Percentiles rank a stretch among this genome's conserved stretches.
Evolutionary conservation across 1,140 invertebrate genomes (phyloP).

Genomic region (Drosophila aff.): DNA sequence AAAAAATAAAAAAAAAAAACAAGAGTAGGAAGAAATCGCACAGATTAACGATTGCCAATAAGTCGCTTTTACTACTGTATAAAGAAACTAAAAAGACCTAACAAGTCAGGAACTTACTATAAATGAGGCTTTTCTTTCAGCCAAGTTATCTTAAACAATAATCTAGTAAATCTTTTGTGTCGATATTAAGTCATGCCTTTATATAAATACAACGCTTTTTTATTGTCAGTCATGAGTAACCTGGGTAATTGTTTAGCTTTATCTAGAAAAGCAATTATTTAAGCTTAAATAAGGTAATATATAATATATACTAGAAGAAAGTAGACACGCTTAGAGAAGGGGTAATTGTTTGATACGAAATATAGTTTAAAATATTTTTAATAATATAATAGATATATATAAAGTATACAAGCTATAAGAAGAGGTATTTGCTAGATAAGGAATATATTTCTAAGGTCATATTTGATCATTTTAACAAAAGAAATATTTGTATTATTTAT

Average conservation of each 20-base stretch:
- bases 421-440: no score
- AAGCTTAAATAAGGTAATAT: slow-evolving; percentile 3
- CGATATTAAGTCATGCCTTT: slow-evolving; percentile 14
- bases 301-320: not conserved
- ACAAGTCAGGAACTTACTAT: not conserved
- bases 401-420: no score
- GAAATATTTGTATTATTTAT: no score
- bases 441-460: no score
- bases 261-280: not conserved
- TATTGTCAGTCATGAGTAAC: slow-evolving; percentile 15
- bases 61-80: not conserved
- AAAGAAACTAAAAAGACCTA: not conserved
- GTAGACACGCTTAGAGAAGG: not conserved
- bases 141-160: not conserved
- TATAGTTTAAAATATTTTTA: not conserved
- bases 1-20: not conserved
- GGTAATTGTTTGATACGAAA: not conserved
- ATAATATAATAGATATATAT: not conserved
- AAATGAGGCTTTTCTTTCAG: not conserved
- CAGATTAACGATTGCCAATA: slow-evolving; percentile 8
- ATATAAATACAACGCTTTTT: slow-evolving; percentile 5
- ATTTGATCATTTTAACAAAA: no score
- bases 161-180: slow-evolving; percentile 19
- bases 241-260: slow-evolving; percentile 6
- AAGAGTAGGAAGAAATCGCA: slow-evolving; percentile 27